These are phyloP conservation scores for Zaprionus ornatus DNA, from an alignment of 1,140 invertebrate species.

Conservation along the genomic window DNA sequence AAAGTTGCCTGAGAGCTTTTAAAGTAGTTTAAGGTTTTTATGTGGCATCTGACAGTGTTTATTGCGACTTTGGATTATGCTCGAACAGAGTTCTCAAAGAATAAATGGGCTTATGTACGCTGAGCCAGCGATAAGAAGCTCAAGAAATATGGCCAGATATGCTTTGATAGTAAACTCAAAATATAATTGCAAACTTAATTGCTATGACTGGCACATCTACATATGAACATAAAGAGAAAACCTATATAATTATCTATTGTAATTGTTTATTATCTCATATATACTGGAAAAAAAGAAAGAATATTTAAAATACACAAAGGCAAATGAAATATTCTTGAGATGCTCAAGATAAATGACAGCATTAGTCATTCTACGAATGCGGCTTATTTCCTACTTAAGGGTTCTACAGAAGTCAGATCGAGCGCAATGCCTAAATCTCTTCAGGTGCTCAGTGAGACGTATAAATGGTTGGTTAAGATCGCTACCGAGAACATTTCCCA, in stretches of 20 bases:
- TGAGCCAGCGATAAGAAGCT: neutral
- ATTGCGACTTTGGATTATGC: constrained; percentile 16
- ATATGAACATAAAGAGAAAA: neutral
- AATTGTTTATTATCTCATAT: too few relatives aligned
- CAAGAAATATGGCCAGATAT: neutral
- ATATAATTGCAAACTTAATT: neutral
- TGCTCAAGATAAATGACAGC: neutral
- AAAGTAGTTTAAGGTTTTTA: constrained; percentile 59
- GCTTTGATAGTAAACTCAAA: neutral
- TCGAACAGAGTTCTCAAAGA: neutral
- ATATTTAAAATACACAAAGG: neutral
- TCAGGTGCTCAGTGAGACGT: constrained; percentile 60
- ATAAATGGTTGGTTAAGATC: constrained; percentile 58
- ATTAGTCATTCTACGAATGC: constrained; percentile 5
- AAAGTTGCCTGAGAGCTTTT: constrained; percentile 44
- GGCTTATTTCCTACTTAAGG: constrained; percentile 21
- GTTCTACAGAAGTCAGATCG: constrained; percentile 61
- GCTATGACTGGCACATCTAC: neutral
- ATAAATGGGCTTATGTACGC: constrained; percentile 4
- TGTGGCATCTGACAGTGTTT: constrained; percentile 32
- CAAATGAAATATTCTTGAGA: neutral
- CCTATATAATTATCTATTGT: too few relatives aligned
- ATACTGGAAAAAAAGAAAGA: too few relatives aligned
- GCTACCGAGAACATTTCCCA: constrained; percentile 71
- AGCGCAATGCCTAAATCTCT: constrained; percentile 41